Evolutionary conservation across 2,888 invertebrate genomes (phyloP).

Genomic region (Tenthredo notha): DNA sequence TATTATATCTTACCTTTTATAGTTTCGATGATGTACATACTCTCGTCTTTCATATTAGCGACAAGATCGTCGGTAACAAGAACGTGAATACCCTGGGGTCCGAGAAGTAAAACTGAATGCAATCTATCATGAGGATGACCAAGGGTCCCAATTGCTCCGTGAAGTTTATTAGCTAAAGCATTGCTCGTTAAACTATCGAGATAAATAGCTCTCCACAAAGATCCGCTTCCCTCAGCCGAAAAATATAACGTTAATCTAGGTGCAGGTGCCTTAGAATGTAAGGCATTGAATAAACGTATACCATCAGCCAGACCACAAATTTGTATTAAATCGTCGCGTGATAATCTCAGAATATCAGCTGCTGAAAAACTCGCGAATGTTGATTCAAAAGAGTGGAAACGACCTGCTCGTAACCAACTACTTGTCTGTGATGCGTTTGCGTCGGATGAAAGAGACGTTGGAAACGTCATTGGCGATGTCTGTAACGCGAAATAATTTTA

Average conservation of each 20-base stretch:
- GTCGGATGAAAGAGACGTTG: conserved; percentile 82
- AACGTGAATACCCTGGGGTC: conserved; percentile 92
- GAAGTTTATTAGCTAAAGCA: conserved; percentile 74
- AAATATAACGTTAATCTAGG: conserved; percentile 93
- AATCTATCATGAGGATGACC: conserved; percentile 67
- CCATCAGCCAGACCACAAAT: conserved; percentile 97
- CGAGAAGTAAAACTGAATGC: conserved; percentile 85
- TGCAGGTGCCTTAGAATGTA: conserved; percentile 88
- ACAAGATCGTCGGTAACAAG: conserved; percentile 92
- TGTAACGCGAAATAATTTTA: conserved; percentile 70
- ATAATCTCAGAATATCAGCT: conserved; percentile 92
- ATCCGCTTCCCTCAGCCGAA: conserved; percentile 83
- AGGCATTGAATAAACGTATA: conserved; percentile 93
- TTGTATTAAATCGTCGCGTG: conserved; percentile 95
- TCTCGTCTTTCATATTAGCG: conserved; percentile 89
- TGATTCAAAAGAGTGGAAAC: conserved; percentile 88
- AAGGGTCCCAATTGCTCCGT: conserved; percentile 71
- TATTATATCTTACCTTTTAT: conserved; percentile 77
- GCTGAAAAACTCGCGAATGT: conserved; percentile 94
- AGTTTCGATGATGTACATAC: conserved; percentile 84
- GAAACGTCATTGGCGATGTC: conserved; percentile 70
- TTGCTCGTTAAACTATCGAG: conserved; percentile 79
- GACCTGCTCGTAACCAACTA: conserved; percentile 89
- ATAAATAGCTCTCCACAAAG: conserved; percentile 90
- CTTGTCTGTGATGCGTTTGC: conserved; percentile 87